Evolutionary conservation across 2,888 invertebrate genomes (phyloP).

Genomic region (Lycocerus yunnanus): DNA sequence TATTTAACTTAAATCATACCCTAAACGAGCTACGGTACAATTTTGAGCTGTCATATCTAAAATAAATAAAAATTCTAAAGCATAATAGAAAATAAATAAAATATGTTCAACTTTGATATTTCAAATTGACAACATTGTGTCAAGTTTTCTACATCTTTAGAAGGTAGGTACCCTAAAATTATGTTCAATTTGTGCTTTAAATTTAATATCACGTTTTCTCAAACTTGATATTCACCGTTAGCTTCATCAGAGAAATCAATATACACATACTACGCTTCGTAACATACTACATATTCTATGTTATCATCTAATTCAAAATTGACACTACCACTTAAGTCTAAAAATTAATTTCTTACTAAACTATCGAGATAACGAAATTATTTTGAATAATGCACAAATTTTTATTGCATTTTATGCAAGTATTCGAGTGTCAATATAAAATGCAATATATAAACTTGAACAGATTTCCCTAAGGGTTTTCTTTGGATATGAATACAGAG

Average conservation of each 20-base stretch:
- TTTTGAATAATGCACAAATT: background rate
- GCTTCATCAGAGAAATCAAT: background rate
- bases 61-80: too few species aligned
- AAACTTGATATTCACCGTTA: background rate
- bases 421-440: background rate
- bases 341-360: background rate
- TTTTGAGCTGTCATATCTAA: too few species aligned
- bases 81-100: too few species aligned
- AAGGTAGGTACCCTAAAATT: background rate
- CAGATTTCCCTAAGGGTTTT: background rate
- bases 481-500: background rate
- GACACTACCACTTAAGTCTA: too few species aligned
- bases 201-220: background rate
- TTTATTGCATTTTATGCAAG: background rate
- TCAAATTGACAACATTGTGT: too few species aligned
- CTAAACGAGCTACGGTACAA: too few species aligned
- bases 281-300: background rate
- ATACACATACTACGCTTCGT: background rate
- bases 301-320: background rate
- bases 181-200: background rate
- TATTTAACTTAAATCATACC: too few species aligned
- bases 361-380: background rate
- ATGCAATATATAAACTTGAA: background rate
- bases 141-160: background rate
- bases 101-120: too few species aligned